These are phyloP conservation scores for Hemicordylus capensis DNA, from an alignment of 2,113 vertebrate species.

Conservation along the genomic window DNA sequence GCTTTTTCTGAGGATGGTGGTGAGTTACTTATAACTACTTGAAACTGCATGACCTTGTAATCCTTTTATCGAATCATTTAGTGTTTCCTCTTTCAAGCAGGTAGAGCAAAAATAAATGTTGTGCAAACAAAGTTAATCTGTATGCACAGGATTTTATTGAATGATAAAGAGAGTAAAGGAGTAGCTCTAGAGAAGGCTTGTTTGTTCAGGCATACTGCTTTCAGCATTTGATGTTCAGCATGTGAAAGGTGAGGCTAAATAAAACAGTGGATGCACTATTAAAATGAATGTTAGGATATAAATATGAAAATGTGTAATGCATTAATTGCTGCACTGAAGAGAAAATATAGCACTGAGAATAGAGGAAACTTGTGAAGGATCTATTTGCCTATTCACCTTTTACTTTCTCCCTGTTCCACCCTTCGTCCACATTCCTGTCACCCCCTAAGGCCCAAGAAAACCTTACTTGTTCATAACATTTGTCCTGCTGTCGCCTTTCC, in stretches of 20 bases:
- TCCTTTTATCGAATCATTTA: slow-evolving; percentile 1
- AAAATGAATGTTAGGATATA: background rate
- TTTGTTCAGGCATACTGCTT: background rate
- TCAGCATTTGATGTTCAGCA: background rate
- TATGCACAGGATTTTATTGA: background rate
- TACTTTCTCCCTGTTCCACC: background rate
- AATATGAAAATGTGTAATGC: background rate
- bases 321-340: background rate
- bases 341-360: no score
- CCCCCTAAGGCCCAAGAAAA: background rate
- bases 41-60: background rate
- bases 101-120: slow-evolving; percentile 16
- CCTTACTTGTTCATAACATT: background rate
- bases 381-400: background rate
- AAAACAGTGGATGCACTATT: background rate
- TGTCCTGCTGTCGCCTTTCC: no score
- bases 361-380: background rate
- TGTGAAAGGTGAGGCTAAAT: background rate
- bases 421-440: background rate
- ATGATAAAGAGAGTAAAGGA: background rate
- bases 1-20: background rate
- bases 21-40: background rate
- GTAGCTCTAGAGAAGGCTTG: background rate
- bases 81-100: background rate
- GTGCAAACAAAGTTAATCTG: background rate